Evolutionary conservation across 2,888 invertebrate species (phyloP).

Genomic region (Malthinus flaveolus): DNA sequence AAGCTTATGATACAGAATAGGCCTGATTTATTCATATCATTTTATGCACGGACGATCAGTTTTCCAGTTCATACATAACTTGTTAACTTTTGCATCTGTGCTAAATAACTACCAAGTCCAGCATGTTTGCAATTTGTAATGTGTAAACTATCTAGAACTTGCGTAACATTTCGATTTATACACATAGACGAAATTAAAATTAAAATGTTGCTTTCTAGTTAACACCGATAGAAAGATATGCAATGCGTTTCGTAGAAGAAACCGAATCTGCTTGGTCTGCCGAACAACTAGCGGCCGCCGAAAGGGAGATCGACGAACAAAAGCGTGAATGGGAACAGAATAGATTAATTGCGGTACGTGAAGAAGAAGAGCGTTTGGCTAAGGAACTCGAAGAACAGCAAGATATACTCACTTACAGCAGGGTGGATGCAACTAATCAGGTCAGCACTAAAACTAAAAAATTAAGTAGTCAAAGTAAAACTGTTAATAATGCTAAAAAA

Average conservation of each 20-base stretch:
- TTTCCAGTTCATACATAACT: constrained; percentile 18
- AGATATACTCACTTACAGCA: constrained; percentile 73
- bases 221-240: constrained; percentile 92
- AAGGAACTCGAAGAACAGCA: constrained; percentile 63
- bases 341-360: constrained; percentile 70
- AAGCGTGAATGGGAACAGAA: constrained; percentile 89
- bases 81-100: constrained; percentile 48
- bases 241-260: constrained; percentile 89
- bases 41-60: constrained; percentile 25
- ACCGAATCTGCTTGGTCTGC: constrained; percentile 79
- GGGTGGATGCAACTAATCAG: constrained; percentile 82
- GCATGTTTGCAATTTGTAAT: constrained; percentile 51
- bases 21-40: no score
- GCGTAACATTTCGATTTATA: constrained; percentile 10
- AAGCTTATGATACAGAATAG: no score
- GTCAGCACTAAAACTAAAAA: constrained; percentile 64
- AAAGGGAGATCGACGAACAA: constrained; percentile 83
- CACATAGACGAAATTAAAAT: no score
- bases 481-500: not conserved
- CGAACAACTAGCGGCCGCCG: constrained; percentile 85
- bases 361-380: constrained; percentile 66
- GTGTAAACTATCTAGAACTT: constrained; percentile 18
- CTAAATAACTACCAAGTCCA: constrained; percentile 40
- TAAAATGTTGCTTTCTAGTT: constrained; percentile 62
- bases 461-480: constrained; percentile 11